phyloP scores from a whole-genome alignment of 2,113 vertebrate genomes.

The Platichthys stellatus region DNA sequence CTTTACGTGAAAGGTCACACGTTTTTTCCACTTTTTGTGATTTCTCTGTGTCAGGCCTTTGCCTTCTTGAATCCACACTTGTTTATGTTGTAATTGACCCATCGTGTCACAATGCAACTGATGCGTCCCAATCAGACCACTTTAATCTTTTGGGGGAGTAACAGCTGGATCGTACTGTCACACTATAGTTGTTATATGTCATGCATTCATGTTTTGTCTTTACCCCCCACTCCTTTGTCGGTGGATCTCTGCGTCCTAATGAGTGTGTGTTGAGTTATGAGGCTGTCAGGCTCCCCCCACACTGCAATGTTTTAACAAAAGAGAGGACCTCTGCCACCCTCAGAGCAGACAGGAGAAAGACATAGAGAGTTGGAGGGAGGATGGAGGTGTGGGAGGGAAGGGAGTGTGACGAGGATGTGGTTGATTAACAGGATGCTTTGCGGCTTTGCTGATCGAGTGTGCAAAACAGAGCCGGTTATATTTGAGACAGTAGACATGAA shows the following conservation, averaged over 20 bases:
- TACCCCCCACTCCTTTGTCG: background rate
- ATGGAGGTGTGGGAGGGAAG: background rate
- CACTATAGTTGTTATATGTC: background rate
- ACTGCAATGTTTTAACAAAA: conserved; percentile 36
- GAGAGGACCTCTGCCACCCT: conserved; percentile 25
- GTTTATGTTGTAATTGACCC: no score
- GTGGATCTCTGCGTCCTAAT: conserved; percentile 45
- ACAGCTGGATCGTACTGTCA: background rate
- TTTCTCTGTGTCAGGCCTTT: no score
- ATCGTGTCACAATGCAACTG: background rate
- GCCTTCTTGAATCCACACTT: no score
- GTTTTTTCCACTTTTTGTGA: no score
- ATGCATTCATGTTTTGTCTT: background rate
- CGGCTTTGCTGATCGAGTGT: background rate
- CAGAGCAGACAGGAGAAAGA: conserved; percentile 26
- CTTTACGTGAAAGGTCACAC: no score
- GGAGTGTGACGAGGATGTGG: conserved; percentile 62
- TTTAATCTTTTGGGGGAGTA: background rate
- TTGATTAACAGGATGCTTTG: conserved; percentile 69
- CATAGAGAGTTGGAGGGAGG: background rate
- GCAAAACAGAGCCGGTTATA: background rate
- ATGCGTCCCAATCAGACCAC: no score
- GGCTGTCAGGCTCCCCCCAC: conserved; percentile 31
- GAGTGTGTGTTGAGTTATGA: conserved; percentile 64
- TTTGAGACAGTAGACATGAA: conserved; percentile 36